phyloP scores from a whole-genome alignment of 2,888 invertebrate species.

The Drosophila anomalipes region DNA sequence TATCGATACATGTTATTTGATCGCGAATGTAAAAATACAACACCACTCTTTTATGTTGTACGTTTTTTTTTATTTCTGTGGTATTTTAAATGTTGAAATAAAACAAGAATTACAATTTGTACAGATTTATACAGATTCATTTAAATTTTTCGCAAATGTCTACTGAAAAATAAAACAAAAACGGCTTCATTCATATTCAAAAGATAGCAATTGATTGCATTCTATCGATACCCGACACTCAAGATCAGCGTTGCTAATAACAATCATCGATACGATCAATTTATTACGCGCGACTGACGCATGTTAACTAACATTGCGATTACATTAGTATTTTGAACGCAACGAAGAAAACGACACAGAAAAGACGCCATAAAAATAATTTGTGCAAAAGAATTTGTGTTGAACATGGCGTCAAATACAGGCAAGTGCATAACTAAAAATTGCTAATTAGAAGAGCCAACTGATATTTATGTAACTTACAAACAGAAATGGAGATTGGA shows the following conservation, averaged over 20 bases:
- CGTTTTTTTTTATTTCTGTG: too few species aligned
- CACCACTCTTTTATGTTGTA: not conserved
- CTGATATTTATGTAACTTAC: not conserved
- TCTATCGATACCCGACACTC: not conserved
- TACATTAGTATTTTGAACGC: conserved; percentile 40
- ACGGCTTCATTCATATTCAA: too few species aligned
- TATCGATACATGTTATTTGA: conserved; percentile 19
- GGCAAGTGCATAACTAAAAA: conserved; percentile 21
- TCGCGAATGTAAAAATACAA: not conserved
- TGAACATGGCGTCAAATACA: conserved; percentile 17
- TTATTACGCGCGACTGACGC: conserved; percentile 18
- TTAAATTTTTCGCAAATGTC: not conserved
- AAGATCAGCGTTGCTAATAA: not conserved
- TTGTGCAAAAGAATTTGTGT: not conserved
- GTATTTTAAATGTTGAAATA: not conserved
- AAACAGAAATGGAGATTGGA: conserved; percentile 14
- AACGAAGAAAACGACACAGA: conserved; percentile 23
- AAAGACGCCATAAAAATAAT: conserved; percentile 7
- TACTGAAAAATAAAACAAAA: not conserved
- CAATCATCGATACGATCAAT: conserved; percentile 26
- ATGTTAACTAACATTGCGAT: conserved; percentile 38
- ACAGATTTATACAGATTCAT: not conserved
- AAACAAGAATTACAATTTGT: not conserved
- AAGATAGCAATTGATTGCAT: not conserved
- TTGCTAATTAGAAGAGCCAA: not conserved